These are phyloP conservation scores for Alsophila aescularia DNA, from an alignment of 2,888 invertebrate genomes.

Conservation along the genomic window DNA sequence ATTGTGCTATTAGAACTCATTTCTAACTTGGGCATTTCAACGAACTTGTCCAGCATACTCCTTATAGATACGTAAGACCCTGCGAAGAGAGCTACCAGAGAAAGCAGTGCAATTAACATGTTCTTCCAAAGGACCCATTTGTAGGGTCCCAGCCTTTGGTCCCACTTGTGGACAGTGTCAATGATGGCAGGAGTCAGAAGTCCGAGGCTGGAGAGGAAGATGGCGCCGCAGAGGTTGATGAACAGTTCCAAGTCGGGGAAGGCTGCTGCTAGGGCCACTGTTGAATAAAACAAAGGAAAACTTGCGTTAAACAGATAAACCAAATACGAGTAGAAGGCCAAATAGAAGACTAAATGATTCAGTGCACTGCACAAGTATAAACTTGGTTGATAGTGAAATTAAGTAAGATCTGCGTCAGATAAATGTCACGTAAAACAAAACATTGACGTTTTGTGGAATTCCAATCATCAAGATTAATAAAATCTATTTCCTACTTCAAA, in stretches of 20 bases:
- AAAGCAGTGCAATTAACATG: constrained; percentile 67
- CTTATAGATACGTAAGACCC: constrained; percentile 72
- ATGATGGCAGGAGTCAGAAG: constrained; percentile 89
- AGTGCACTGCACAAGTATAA: too few relatives aligned
- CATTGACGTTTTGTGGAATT: too few relatives aligned
- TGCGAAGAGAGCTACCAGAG: constrained; percentile 68
- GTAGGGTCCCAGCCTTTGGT: constrained; percentile 84
- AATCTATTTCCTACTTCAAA: too few relatives aligned
- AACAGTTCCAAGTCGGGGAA: constrained; percentile 94
- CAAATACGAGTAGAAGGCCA: too few relatives aligned
- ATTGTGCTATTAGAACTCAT: constrained; percentile 27
- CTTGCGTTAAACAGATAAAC: too few relatives aligned
- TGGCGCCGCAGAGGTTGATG: constrained; percentile 94
- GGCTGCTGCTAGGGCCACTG: constrained; percentile 89
- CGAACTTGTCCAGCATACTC: constrained; percentile 64
- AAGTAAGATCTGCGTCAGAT: too few relatives aligned
- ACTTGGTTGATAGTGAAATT: too few relatives aligned
- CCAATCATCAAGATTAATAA: too few relatives aligned
- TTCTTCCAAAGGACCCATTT: constrained; percentile 90
- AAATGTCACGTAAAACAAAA: too few relatives aligned
- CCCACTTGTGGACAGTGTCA: constrained; percentile 89
- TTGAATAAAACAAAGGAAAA: too few relatives aligned
- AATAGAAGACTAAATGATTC: too few relatives aligned
- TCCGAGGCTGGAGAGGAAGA: constrained; percentile 89
- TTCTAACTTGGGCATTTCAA: constrained; percentile 8